Evolutionary conservation across 2,888 invertebrate species (phyloP), one percentile per base, ranked within the genome.

Genomic region (Drosophila seclusa): DNA sequence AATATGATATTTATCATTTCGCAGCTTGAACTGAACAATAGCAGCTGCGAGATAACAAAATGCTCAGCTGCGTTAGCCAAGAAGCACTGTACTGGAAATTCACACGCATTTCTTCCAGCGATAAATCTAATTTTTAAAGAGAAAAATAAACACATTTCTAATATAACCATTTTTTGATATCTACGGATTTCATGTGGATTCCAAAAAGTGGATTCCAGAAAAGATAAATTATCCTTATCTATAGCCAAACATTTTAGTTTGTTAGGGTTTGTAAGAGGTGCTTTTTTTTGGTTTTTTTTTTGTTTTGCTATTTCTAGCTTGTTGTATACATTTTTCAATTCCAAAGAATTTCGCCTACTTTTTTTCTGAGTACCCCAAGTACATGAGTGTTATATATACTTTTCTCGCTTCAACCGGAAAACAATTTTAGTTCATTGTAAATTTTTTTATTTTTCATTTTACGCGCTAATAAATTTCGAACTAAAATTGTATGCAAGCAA

Each of bases 1-100:
- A 16, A 54, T 48, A 55, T 34, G 2, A 53, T 64, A 64, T 57
- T 60, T 48, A 53, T 57, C 5, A 13, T 34, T 52, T 66, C n/a
- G 59, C 32, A 27, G 27, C 10, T 45, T 24, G 21, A 48, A 13
- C 31, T 32, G 34, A 34, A 55, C 29, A 55, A 11, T n/a, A 60
- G 31, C 78, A 77, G 75, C 75, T 75, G 78, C 48, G 34, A 38
- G 77, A 69, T 76, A 60, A 76, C 32, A 32, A 13, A 29, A 42
- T 67, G 29, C 24, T 38, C 76, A 76, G 50, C 60, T 70, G 45
- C 29, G 29, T 18, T 52, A 31, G 31, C 18, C 53, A 48, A 48
- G 45, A 65, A 57, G 40, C 42, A 48, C 48, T 48, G 48, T 36
- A 65, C 42, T 42, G 42, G 21, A 42, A 42, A 42, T 21, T 42